Base-by-base conservation (phyloP, 2,888 invertebrate species). In the Thecophora atra region DNA sequence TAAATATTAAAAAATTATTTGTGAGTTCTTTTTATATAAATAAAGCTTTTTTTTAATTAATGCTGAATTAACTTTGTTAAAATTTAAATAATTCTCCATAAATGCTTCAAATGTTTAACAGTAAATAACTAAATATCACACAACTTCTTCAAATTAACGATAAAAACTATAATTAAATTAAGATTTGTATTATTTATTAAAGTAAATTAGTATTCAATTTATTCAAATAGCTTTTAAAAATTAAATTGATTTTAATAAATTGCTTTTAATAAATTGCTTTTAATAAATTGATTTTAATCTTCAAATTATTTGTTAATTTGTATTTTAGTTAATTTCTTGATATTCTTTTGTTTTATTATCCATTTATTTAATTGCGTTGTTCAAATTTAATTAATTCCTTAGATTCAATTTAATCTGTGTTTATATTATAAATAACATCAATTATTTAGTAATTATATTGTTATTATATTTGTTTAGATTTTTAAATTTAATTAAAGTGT, bases 111-210 rank as follows among this genome's bases (percentile, higher is more conserved):
- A 11, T 44, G 13, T 44, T 44, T 44, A 47, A 47, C 37, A 47
- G 15, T 47, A 47, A 47, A 26, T 1, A 64, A 54, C 56, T 51
- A 58, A 72, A 72, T 72, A 72, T 72, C 72, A 72, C 72, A 72
- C 72, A 72, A 70, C 66, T 69, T 67, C 42, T 44, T 8, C 66
- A 65, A 51, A 24, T 75, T 70, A 72, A 70, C 54, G 69, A 69
- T 72, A 73, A 73, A 68, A 71, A 72, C 70, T 70, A 72, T 67
- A 63, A n/a, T 51, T 21, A 54, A 42, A 28, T 8, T 15, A 58
- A 11, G 8, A 62, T 17, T 28, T 26, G 15, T 15, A 58, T 17
- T 58, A 58, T 26, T 26, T 28, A 11, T 26, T 11, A 28, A 5
- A 47, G 42, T n/a, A 19, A 21, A 19, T 65, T n/a, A 21, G 3